Base-by-base conservation (phyloP, 2,113 vertebrate genomes). In the Oophaga pumilio region DNA sequence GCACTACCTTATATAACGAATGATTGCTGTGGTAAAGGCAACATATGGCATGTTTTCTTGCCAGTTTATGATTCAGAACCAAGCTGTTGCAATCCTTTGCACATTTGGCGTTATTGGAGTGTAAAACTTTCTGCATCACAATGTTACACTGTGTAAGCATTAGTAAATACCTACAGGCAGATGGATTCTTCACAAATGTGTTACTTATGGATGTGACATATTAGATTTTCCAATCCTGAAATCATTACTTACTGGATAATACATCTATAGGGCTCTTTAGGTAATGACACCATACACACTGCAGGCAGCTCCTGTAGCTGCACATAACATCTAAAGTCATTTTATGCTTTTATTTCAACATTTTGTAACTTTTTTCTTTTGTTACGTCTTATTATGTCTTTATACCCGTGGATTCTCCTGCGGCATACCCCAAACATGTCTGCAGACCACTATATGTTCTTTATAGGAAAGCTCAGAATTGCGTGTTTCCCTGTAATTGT, bases 31-130 rank as follows among this genome's bases (percentile, higher is more conserved):
- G 43, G 76, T 64, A 87, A 82, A 76, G 82, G 57, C 28, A 82
- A 56, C 86, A 87, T 87, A 87, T 87, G 86, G 78, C 49, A 17
- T 15, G 9, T 11, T 22, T 52, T 43, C 6, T 49, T 87, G 86
- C 86, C 79, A 82, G 86, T 17, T 68, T 50, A 28, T 87, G 86
- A 87, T 82, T 87, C 86, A 87, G 53, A 82, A 82, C 52, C 86
- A 87, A 87, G 77, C 86, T 87, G 86, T 71, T 87, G 56, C 53
- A 74, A 66, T 50, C 60, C 79, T 73, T 87, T 82, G 33, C 28
- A 82, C 66, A 74, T 87, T 82, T 82, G 66, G 56, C 78, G 62
- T 66, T 79, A 50, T 59, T 12, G 43, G 53, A 20, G 52, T 59
- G 64, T 59, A 59, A 59, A 87, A 59, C 28, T 80, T 73, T 26